Base-by-base conservation (phyloP, 2,888 invertebrate genomes). In the Ashinkailepas kermadecensis region DNA sequence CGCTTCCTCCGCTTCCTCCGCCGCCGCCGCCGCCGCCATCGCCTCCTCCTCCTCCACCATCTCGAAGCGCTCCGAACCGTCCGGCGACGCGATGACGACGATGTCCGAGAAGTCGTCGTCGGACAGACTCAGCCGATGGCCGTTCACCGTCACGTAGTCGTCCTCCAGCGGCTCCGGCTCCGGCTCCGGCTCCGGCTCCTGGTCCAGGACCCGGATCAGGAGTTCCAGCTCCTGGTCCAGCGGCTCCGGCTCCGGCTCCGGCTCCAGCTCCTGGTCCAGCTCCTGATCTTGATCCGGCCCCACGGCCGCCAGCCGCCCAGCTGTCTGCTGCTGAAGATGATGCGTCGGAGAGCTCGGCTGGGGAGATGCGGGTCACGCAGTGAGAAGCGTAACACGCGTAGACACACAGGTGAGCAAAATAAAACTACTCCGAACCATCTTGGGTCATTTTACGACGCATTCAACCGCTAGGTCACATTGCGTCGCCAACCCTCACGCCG, bases 1-100 rank as follows among this genome's bases (percentile, higher is more conserved):
- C 8, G 8, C 23, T 23, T 9, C 23, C 3, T 23, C 23, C 23
- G 0, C 9, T 8, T n/a, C n/a, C 65, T 39, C 39, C 39, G 4
- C 39, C 39, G 39, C n/a, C 58, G 13, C 39, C 39, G 10, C 39
- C 6, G 1, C 39, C 70, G 4, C 39, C 25, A 21, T 13, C 39
- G 1, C 10, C 7, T 12, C 12, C 70, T 15, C 12, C 39, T 39
- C 54, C 54, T 74, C 56, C 21, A 74, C 74, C 74, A 74, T 74
- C n/a, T 74, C 74, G 56, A 74, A 74, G 18, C 74, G 54, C 74
- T 74, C 74, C 74, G 74, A 74, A 54, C 74, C 74, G 74, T 54
- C 74, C 56, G 74, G 74, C 1, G 74, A 74, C 18, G 54, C 9
- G 74, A 74, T 74, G 74, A 74, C 56, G 74, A 74, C 74, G 74